Evolutionary conservation across 2,797 vertebrate species (phyloP), one percentile per base, ranked within the genome.

Genomic region (Poecilia gillii): DNA sequence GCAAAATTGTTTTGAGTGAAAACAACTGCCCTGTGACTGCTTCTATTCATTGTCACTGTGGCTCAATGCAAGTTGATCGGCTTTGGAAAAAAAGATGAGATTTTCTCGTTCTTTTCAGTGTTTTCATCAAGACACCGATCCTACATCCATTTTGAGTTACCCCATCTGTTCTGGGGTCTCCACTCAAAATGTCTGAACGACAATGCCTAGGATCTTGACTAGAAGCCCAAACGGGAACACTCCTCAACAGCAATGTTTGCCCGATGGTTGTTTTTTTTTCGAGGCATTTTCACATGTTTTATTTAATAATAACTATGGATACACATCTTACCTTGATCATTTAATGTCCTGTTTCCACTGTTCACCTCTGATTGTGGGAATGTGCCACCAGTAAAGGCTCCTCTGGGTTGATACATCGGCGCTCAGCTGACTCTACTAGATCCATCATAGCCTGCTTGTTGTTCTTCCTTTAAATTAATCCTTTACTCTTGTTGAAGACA

Each of bases 11-110:
- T 16, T 70, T 33, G 59, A 33, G 59, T 64, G 59, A 64, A 64
- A 33, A 64, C 59, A 64, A 33, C 31, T 59, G 55, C n/a, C 55
- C 55, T 64, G 14, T 73, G 59, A 78, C 78, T 23, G 71, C 31
- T 64, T 64, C 59, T 64, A 64, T 64, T 64, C 59, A 64, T 31
- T 33, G 31, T 64, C 16, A 18, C 31, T 18, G 59, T 33, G 31
- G 16, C 59, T 64, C 59, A 64, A 64, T 33, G 31, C 59, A 64
- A 18, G 59, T 33, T 64, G 59, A 62, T 62, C 14, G 1, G 59
- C 28, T 36, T 64, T 64, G 0, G 6, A 6, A 33, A 18, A 62
- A 64, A 8, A 33, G 59, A 62, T 33, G 6, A 33, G 6, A 64
- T 64, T 31, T 59, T 11, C 4, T 6, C 12, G 55, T 14, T 57